phyloP scores from a whole-genome alignment of 2,797 vertebrate species.

The Protosalanx chinensis region DNA sequence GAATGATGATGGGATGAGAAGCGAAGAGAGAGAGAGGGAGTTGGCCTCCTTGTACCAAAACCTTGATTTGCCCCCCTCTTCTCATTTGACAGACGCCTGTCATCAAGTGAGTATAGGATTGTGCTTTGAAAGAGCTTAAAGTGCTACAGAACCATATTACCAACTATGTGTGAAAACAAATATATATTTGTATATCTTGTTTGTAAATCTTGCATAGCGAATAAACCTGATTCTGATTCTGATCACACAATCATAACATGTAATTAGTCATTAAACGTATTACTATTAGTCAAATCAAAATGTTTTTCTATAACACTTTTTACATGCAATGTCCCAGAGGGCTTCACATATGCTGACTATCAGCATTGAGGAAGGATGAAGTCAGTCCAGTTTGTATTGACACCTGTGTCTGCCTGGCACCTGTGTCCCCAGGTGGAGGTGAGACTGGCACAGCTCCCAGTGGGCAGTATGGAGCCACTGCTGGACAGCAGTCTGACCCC shows the following conservation, averaged over 20 bases:
- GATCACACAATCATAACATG: too few relatives aligned
- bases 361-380: neutral
- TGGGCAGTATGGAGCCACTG: constrained; percentile 57
- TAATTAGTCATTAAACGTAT: too few relatives aligned
- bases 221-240: too few relatives aligned
- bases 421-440: constrained; percentile 60
- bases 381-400: neutral
- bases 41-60: constrained; percentile 63
- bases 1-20: constrained; percentile 20
- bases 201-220: too few relatives aligned
- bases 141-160: too few relatives aligned
- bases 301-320: too few relatives aligned
- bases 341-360: too few relatives aligned
- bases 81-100: constrained; percentile 51
- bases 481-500: constrained; percentile 59
- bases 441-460: constrained; percentile 53
- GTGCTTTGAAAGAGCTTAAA: neutral
- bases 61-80: constrained; percentile 67
- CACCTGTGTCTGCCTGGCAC: neutral
- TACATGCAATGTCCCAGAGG: too few relatives aligned
- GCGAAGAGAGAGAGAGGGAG: constrained; percentile 57
- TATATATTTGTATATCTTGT: too few relatives aligned
- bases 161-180: too few relatives aligned
- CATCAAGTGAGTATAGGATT: constrained; percentile 41
- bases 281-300: too few relatives aligned